Evolutionary conservation across 1,140 invertebrate species (phyloP), one percentile per base, ranked within the genome.

Genomic region (Zaprionus taronus): DNA sequence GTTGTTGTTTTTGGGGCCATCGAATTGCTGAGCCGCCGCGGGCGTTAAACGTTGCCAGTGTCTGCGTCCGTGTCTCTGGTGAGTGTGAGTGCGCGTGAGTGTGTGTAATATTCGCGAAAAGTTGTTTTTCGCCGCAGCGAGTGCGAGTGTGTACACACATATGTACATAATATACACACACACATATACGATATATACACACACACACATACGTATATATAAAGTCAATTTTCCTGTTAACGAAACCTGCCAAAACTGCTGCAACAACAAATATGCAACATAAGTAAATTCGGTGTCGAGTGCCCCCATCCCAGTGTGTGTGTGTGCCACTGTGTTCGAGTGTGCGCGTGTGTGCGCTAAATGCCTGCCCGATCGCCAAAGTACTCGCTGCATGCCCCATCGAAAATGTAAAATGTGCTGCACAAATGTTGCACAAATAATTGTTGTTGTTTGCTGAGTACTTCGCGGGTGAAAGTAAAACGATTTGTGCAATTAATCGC

Each of bases 151-250:
- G 26, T 34, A 24, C 47, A 51, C 47, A 51, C 47, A 31, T 65
- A n/a, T n/a, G n/a, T n/a, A 14, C 61, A 26, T 44, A 34, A 51
- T 63, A 49, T 57, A 53, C 53, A 44, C 38, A 58, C 41, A 68
- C 65, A 6, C 53, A 51, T 1, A 49, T 12, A 14, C 14, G 20
- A 7, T 17, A 9, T 17, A 49, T 41, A 66, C 58, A 47, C 26
- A 41, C 57, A 66, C 47, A 58, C n/a, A 68, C 26, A 44, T 38
- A 31, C 53, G 26, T 57, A 53, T 62, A 66, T 24, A 72, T 72
- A 72, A 72, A 77, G 81, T 89, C 62, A 83, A 87, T 87, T 87
- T 87, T 89, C 84, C 84, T 87, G 84, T 89, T 89, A 89, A 87
- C 78, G 81, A 86, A 85, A 85, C 82, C 82, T 86, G 82, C 75